Conservation (phyloP, 2,888 invertebrate species). For the Drosophila neotestacea region DNA sequence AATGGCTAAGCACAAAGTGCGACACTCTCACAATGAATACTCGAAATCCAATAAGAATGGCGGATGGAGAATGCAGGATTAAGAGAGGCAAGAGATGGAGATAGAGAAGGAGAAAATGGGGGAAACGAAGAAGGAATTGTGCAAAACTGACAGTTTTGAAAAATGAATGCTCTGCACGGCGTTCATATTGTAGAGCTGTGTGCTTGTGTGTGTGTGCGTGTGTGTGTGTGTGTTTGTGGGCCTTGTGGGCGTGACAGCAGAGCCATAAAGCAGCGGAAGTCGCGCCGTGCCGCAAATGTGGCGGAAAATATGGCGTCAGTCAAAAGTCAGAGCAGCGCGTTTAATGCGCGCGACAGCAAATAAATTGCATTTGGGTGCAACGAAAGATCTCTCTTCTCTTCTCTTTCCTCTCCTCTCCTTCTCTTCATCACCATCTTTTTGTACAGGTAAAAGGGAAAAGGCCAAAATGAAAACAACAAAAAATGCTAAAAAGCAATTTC, state of each 20-base stretch:
- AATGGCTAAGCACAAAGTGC: slow-evolving; percentile 74
- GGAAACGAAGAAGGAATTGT: slow-evolving; percentile 45
- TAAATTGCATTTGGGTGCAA: slow-evolving; percentile 77
- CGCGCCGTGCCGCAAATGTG: slow-evolving; percentile 72
- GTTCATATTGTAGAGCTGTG: background rate
- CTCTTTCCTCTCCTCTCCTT: background rate
- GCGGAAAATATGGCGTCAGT: slow-evolving; percentile 83
- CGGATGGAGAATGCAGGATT: slow-evolving; percentile 5
- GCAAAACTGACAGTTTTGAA: slow-evolving; percentile 75
- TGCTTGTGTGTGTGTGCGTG: background rate
- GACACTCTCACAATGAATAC: slow-evolving; percentile 49
- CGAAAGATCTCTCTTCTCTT: slow-evolving; percentile 6
- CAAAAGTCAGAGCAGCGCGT: slow-evolving; percentile 81
- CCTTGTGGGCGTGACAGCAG: background rate
- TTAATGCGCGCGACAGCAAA: slow-evolving; percentile 82
- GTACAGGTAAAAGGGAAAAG: slow-evolving; percentile 1
- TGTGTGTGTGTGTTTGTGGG: background rate
- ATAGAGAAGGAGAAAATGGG: background rate
- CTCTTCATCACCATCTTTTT: background rate
- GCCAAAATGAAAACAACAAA: slow-evolving; percentile 1
- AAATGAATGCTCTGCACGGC: slow-evolving; percentile 58
- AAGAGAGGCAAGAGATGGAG: background rate
- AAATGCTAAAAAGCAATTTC: slow-evolving; percentile 16
- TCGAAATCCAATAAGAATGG: background rate
- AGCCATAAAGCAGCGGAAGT: slow-evolving; percentile 23